Base-by-base conservation (phyloP, 2,797 vertebrate genomes). In the Sebastes taczanowskii region DNA sequence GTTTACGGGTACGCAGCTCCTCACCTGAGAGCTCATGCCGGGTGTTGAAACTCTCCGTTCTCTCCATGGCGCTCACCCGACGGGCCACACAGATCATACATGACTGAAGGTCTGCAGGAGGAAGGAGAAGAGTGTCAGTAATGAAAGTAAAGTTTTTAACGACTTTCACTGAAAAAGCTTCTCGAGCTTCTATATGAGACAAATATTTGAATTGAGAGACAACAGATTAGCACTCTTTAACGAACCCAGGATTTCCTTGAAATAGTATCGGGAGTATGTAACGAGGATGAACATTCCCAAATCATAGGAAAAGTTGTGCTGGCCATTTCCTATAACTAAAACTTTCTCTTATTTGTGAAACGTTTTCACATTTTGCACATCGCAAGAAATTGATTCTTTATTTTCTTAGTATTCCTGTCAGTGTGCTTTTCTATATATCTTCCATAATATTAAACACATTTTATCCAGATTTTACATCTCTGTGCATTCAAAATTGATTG, bases 71-170 rank as follows among this genome's bases (percentile, higher is more conserved):
- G 14, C 96, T 93, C 32, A 99, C 96, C 32, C 97, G 97, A 16
- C 98, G 97, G 1, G 97, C 98, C 87, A 99, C 98, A 49, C 98
- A 99, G 89, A 99, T 99, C 98, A 99, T 99, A 91, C 98, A 99
- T 80, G 98, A 99, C 86, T 99, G 98, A 76, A 99, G 95, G 92
- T 99, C 98, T 99, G 92, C 63, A 75, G 62, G 65, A 6, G 66
- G 56, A 61, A 53, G 32, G n/a, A 72, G 42, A 78, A 14, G 23
- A 49, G 60, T 16, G 60, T 74, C 46, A 63, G 58, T 9, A 7
- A 66, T 46, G 38, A 42, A 42, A 42, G 0, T 42, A 42, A 42
- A 16, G 38, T 42, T 42, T 42, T 42, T 42, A 42, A 42, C 6
- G 14, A 42, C 14, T 22, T 35, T 46, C 42, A 46, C 42, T 46